A percentile compares a stretch with the other conserved stretches of the same genome.
These are phyloP conservation scores for Scelioninae gen. 1 DNA, from an alignment of 2,888 invertebrate species.

Conservation along the genomic window DNA sequence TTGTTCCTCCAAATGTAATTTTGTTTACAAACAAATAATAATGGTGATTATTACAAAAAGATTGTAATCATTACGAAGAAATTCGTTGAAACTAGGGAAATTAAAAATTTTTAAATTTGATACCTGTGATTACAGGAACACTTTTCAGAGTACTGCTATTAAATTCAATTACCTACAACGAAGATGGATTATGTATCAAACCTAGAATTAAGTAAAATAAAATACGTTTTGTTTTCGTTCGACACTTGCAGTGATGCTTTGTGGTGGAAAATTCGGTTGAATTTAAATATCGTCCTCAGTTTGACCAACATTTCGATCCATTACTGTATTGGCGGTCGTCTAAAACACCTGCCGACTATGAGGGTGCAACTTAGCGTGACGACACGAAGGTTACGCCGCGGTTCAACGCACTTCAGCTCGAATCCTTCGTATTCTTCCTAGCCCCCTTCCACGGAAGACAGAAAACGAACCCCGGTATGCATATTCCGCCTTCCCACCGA, in stretches of 20 bases:
- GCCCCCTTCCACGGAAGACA: slow-evolving; percentile 53
- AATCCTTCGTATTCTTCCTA: slow-evolving; percentile 62
- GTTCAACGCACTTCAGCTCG: slow-evolving; percentile 82
- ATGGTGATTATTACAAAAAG: too few relatives aligned
- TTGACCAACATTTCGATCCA: slow-evolving; percentile 41
- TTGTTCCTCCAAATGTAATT: too few relatives aligned
- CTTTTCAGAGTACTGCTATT: too few relatives aligned
- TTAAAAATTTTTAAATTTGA: too few relatives aligned
- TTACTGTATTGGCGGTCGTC: slow-evolving; percentile 37
- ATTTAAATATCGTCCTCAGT: slow-evolving; percentile 4
- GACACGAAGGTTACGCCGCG: slow-evolving; percentile 81
- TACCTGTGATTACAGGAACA: too few relatives aligned
- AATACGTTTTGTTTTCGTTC: too few relatives aligned
- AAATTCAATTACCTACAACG: too few relatives aligned
- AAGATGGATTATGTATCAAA: too few relatives aligned
- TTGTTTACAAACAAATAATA: too few relatives aligned
- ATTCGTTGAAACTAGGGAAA: too few relatives aligned
- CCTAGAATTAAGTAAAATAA: too few relatives aligned
- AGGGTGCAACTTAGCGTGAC: slow-evolving; percentile 81
- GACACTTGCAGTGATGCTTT: background rate
- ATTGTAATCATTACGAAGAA: too few relatives aligned
- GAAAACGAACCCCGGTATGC: slow-evolving; percentile 51
- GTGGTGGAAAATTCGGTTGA: background rate
- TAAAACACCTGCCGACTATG: slow-evolving; percentile 80
- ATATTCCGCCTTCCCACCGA: slow-evolving; percentile 48